phyloP scores from a whole-genome alignment of 2,797 vertebrate species.

The Sciurus vulgaris region DNA sequence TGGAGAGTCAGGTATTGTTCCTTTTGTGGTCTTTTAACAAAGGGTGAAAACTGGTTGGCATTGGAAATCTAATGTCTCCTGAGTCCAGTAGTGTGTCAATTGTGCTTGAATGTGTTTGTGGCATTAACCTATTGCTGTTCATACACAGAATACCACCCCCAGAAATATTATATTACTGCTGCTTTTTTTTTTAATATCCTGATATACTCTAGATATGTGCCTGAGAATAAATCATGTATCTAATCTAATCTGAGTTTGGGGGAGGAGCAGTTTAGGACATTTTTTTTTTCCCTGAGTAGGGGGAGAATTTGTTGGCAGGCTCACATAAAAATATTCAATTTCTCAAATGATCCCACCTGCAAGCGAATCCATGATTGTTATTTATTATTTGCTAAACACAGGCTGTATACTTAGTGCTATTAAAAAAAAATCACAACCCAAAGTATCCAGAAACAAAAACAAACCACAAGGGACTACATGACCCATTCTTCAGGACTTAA shows the following conservation, averaged over 20 bases:
- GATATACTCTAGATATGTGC: not conserved
- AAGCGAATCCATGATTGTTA: constrained; percentile 65
- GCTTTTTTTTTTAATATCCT: not conserved
- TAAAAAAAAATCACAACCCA: no score
- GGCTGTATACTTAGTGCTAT: constrained; percentile 44
- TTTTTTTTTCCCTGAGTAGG: constrained; percentile 30
- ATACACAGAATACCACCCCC: not conserved
- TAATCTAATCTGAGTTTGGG: constrained; percentile 18
- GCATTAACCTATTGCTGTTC: not conserved
- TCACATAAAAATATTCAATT: constrained; percentile 65
- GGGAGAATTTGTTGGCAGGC: constrained; percentile 66
- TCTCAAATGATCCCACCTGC: constrained; percentile 74
- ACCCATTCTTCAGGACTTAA: not conserved
- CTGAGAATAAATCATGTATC: constrained; percentile 37
- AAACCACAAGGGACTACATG: not conserved
- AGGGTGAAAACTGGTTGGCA: not conserved
- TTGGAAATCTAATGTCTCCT: not conserved
- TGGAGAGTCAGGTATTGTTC: not conserved
- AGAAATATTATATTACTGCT: not conserved
- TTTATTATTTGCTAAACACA: constrained; percentile 73
- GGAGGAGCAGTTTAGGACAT: not conserved
- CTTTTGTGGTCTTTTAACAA: not conserved
- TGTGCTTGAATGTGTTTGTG: not conserved
- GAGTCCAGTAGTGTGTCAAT: not conserved
- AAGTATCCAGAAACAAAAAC: no score